Base-by-base conservation (phyloP, 1,140 invertebrate genomes). In the Apolygus lucorum region DNA sequence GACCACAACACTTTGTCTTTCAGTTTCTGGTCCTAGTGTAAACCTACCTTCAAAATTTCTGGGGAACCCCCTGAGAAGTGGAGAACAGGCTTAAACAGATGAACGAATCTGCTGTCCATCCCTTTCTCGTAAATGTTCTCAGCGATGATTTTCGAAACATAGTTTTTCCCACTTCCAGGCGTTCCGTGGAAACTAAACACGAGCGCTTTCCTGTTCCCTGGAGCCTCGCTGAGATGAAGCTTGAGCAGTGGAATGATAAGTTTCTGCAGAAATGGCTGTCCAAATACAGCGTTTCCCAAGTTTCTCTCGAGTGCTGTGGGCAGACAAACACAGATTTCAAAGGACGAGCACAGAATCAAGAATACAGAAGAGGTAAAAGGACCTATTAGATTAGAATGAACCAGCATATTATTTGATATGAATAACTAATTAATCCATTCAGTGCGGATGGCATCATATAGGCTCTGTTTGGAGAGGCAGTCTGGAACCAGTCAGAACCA, bases 101-200 rank as follows among this genome's bases (percentile, higher is more conserved):
- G 88, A 2, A 93, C 91, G 85, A 84, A 93, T 73, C 85, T 79
- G 78, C 92, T 96, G n/a, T 88, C 78, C 69, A 84, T 79, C 1
- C 93, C 93, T 54, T 87, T 79, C 66, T 78, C 78, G 77, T 86
- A 98, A 2, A 97, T 76, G 71, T 86, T 82, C 29, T 91, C 81
- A 2, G 87, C 90, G 72, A 98, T 90, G 76, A 95, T 86, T 68
- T 84, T 84, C n/a, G 87, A 80, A 13, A 94, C 88, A 84, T 87
- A 93, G 78, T 92, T 96, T 77, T 96, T 96, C 0, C 93, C 93
- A 65, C 86, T 87, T 27, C 92, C 92, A 17, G 90, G 86, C 77
- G 85, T 86, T 1, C 91, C 91, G 81, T 93, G 90, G 75, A 91
- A 86, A 77, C 88, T 89, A 75, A 91, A 81, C 0, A 85, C 85